phyloP scores from a whole-genome alignment of 2,113 vertebrate species.

The Epinephelus cyanopodus region DNA sequence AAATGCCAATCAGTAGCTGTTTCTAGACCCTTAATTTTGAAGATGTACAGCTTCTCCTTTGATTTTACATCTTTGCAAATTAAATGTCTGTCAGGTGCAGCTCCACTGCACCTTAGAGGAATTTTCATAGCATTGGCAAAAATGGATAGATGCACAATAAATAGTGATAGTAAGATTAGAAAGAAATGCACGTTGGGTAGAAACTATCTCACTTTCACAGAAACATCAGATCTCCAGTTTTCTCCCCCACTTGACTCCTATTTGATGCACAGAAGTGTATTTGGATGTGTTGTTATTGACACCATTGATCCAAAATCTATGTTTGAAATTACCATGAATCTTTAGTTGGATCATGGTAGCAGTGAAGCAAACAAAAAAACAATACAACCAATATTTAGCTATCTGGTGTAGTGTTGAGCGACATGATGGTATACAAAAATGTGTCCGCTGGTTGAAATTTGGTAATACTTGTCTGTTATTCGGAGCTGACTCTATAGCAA shows the following conservation, averaged over 20 bases:
- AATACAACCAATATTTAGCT: too few species aligned
- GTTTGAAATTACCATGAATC: background rate
- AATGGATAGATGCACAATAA: background rate
- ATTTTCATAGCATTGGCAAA: background rate
- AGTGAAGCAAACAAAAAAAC: background rate
- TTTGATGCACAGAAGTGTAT: background rate
- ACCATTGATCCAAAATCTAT: background rate
- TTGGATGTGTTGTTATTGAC: background rate
- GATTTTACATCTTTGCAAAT: background rate
- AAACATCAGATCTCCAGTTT: background rate
- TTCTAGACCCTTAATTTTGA: background rate
- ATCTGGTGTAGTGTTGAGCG: too few species aligned
- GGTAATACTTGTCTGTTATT: too few species aligned
- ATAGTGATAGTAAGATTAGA: background rate
- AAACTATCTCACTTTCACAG: background rate
- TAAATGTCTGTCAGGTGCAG: background rate
- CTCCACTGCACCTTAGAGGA: background rate
- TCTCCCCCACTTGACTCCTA: background rate
- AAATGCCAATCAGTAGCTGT: background rate
- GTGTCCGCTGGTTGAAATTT: too few species aligned
- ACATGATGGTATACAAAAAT: too few species aligned
- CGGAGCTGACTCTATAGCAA: too few species aligned
- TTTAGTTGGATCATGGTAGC: background rate
- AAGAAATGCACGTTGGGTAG: background rate
- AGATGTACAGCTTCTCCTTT: background rate